Conservation (phyloP, 1,140 invertebrate genomes). For the Drosophila biarmipes region DNA sequence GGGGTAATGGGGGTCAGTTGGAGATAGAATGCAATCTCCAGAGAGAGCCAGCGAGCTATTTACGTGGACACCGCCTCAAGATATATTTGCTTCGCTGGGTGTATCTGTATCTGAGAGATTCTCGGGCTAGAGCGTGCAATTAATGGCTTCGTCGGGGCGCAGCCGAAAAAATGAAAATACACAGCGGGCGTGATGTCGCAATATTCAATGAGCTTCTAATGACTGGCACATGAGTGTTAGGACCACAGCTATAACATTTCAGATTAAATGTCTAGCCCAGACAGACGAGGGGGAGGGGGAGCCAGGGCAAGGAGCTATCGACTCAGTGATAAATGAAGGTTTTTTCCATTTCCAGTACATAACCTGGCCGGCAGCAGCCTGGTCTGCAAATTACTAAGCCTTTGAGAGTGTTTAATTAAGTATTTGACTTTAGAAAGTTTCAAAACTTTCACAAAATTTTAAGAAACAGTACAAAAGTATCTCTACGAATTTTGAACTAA, state of each 20-base stretch:
- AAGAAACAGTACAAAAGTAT: neutral
- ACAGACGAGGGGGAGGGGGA: neutral
- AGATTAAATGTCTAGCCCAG: conserved; percentile 49
- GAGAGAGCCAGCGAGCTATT: neutral
- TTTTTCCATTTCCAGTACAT: conserved; percentile 3
- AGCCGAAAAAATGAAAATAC: conserved; percentile 1
- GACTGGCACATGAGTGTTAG: conserved; percentile 61
- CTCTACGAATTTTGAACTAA: neutral
- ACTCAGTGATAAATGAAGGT: conserved; percentile 39
- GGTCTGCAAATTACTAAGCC: conserved; percentile 1
- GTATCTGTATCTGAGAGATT: conserved; percentile 36
- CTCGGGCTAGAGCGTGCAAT: conserved; percentile 38
- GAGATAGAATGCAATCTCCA: conserved; percentile 26
- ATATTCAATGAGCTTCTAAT: conserved; percentile 73
- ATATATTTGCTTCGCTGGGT: neutral
- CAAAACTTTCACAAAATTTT: neutral
- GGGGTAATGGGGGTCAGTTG: conserved; percentile 9
- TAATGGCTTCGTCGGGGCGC: conserved; percentile 52
- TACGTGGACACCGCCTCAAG: neutral
- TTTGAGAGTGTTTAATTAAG: neutral
- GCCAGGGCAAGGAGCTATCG: neutral
- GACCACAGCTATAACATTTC: conserved; percentile 25
- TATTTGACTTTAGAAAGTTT: neutral
- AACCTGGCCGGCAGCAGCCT: neutral
- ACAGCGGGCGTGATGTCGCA: conserved; percentile 63